Percentiles rank a stretch among this genome's conserved stretches.
These are phyloP conservation scores for Molanna angustata DNA, from an alignment of 2,888 invertebrate genomes.

Conservation along the genomic window DNA sequence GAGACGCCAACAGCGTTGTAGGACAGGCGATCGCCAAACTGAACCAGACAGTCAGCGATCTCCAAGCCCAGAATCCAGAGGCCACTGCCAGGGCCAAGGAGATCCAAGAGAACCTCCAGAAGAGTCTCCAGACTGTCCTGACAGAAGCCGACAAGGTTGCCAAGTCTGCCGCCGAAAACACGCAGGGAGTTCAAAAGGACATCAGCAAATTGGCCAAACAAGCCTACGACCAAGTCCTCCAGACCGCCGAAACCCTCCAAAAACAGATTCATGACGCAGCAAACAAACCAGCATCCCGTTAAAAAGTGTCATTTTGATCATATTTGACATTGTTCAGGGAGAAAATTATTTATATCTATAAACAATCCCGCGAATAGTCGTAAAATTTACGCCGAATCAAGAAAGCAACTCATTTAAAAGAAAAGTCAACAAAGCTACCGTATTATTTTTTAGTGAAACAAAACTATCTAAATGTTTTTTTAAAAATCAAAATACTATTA, in stretches of 20 bases:
- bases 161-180: conserved; percentile 26
- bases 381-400: too few relatives aligned
- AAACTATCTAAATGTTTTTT: too few relatives aligned
- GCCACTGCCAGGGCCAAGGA: conserved; percentile 24
- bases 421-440: too few relatives aligned
- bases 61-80: conserved; percentile 26
- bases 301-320: too few relatives aligned
- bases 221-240: conserved; percentile 28
- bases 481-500: too few relatives aligned
- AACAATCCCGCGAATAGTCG: too few relatives aligned
- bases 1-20: conserved; percentile 23
- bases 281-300: conserved; percentile 19
- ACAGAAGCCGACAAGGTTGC: conserved; percentile 27
- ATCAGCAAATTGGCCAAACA: conserved; percentile 29
- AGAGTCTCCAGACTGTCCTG: conserved; percentile 28
- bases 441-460: too few relatives aligned
- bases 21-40: conserved; percentile 26
- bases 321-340: too few relatives aligned
- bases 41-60: conserved; percentile 28
- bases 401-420: too few relatives aligned
- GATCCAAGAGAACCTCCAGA: conserved; percentile 26
- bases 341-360: too few relatives aligned
- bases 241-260: conserved; percentile 25
- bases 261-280: conserved; percentile 26
- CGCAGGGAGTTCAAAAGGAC: conserved; percentile 27